phyloP scores from a whole-genome alignment of 2,113 vertebrate genomes.

The Stomatorhinus ivindoensis region DNA sequence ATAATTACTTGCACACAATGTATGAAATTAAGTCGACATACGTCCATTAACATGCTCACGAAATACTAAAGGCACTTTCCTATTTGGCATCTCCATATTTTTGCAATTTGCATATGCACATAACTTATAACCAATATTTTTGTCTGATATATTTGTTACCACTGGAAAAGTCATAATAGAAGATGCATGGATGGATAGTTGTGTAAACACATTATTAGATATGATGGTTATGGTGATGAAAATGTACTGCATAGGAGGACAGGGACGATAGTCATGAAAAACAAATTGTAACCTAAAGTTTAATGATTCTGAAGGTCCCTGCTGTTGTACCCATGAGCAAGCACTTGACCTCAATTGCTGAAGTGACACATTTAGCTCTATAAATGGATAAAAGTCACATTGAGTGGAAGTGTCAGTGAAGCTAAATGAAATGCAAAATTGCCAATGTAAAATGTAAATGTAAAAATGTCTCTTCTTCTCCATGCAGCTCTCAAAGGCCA shows the following conservation, averaged over 20 bases:
- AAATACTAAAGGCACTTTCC: neutral
- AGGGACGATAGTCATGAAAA: neutral
- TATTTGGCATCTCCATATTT: neutral
- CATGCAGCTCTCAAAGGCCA: neutral
- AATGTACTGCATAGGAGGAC: neutral
- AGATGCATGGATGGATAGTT: neutral
- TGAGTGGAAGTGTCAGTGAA: neutral
- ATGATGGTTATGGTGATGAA: neutral
- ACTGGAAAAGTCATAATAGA: neutral
- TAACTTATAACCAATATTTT: neutral
- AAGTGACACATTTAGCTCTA: constrained; percentile 1
- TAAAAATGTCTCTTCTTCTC: neutral
- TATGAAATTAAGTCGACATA: neutral
- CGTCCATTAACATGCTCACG: neutral
- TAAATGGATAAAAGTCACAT: neutral
- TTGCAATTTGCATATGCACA: too few relatives aligned
- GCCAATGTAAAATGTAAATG: constrained; percentile 1
- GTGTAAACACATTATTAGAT: neutral
- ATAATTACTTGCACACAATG: too few relatives aligned
- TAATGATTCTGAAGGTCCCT: neutral
- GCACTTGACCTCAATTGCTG: constrained; percentile 2
- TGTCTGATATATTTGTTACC: neutral
- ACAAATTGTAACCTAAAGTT: neutral
- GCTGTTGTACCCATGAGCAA: neutral
- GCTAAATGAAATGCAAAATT: neutral